These are phyloP conservation scores for Ecliptopera silaceata DNA, from an alignment of 2,888 invertebrate species.

Conservation along the genomic window DNA sequence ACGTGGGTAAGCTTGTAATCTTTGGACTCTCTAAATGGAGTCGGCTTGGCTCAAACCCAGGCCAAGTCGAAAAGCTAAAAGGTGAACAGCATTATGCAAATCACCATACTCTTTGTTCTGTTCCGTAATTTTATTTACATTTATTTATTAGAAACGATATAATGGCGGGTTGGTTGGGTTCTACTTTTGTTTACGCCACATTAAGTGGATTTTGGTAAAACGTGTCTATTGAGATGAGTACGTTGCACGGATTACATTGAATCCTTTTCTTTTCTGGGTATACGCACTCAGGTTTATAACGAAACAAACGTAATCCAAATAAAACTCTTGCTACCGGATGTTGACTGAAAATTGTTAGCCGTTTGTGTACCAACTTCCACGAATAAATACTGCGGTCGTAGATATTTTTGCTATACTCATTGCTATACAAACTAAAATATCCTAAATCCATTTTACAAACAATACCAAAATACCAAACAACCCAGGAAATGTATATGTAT, in stretches of 20 bases:
- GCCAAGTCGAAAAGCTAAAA: slow-evolving; percentile 68
- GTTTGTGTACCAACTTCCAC: neutral
- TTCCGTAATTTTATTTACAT: slow-evolving; percentile 70
- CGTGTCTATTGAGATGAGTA: slow-evolving; percentile 34
- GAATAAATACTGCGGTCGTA: too few relatives aligned
- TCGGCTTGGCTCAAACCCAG: slow-evolving; percentile 76
- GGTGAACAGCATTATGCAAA: slow-evolving; percentile 80
- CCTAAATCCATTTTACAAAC: too few relatives aligned
- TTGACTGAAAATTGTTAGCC: neutral
- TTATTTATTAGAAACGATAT: slow-evolving; percentile 73
- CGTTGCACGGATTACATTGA: slow-evolving; percentile 23
- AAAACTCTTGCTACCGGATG: neutral
- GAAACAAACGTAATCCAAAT: slow-evolving; percentile 15
- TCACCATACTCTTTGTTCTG: slow-evolving; percentile 76
- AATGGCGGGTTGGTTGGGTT: slow-evolving; percentile 55
- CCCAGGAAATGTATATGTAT: too few relatives aligned
- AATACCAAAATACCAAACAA: too few relatives aligned
- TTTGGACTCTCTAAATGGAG: slow-evolving; percentile 66
- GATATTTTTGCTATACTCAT: too few relatives aligned
- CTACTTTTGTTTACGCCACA: slow-evolving; percentile 53
- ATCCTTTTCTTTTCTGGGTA: slow-evolving; percentile 20
- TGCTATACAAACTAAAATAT: too few relatives aligned
- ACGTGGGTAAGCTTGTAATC: slow-evolving; percentile 69
- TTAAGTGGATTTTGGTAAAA: slow-evolving; percentile 50
- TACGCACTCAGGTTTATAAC: slow-evolving; percentile 3